Base-by-base conservation (phyloP, 2,888 invertebrate species). In the Parochlus steinenii region DNA sequence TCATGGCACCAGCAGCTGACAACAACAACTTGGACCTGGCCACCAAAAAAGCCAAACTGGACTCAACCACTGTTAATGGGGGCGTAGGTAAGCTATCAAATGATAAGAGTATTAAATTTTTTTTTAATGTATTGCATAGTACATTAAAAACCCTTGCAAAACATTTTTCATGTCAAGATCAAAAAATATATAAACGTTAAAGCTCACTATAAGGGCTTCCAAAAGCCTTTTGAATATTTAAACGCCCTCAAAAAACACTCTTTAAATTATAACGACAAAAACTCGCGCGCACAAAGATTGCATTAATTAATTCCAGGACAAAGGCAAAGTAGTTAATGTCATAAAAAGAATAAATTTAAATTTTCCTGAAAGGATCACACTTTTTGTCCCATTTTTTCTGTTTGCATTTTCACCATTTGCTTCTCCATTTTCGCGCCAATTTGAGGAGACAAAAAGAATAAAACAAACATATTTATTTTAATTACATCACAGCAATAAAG, bases 1-100 rank as follows among this genome's bases (percentile, higher is more conserved):
- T 90, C 61, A 86, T 89, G 78, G 82, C 83, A 64, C 81, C 82
- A 55, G 81, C 82, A 65, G 86, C 86, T 64, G 89, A 90, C 64
- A 86, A 87, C 68, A 90, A 87, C 66, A 92, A 92, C 65, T 77
- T 77, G 57, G 77, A 78, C 63, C 73, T 74, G 52, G 92, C 90
- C 57, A 85, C 86, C 47, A 92, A 92, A 69, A 92, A 92, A 79
- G 92, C 90, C 63, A 69, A 67, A 48, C 49, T 59, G 50, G 59
- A 59, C 44, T 48, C 58, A 41, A 53, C 55, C 48, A 54, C 56
- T 43, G 59, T 58, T 35, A 47, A 58, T 44, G 55, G 54, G 46
- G 58, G 54, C 49, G 56, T 58, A 47, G 59, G 58, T 59, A 53
- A 56, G 58, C 55, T 19, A 7, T n/a, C 16, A 26, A 28, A 12